Conservation (phyloP, 2,797 vertebrate genomes). For the Tapera naevia region DNA sequence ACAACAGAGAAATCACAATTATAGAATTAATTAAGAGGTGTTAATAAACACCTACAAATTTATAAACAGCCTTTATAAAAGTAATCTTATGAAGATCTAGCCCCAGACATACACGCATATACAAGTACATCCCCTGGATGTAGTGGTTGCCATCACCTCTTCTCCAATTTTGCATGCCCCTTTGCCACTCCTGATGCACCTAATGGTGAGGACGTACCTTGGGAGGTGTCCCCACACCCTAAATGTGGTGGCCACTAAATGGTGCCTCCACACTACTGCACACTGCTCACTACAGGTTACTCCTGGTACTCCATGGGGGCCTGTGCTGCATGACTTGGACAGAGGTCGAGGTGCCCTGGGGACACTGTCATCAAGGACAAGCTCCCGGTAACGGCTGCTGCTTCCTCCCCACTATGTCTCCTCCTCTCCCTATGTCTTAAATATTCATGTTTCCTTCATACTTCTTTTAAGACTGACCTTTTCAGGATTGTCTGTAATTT, state of each 20-base stretch:
- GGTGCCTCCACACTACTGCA: fast-evolving
- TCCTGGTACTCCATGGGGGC: fast-evolving
- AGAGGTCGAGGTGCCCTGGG: fast-evolving
- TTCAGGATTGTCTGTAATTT: background rate
- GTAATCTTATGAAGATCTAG: background rate
- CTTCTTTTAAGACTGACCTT: background rate
- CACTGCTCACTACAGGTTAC: background rate
- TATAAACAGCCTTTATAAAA: background rate
- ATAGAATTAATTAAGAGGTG: background rate
- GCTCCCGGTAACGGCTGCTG: background rate
- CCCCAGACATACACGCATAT: fast-evolving
- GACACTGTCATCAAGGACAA: background rate
- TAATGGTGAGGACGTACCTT: background rate
- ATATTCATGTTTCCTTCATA: background rate
- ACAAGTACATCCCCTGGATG: fast-evolving
- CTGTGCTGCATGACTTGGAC: fast-evolving
- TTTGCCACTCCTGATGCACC: background rate
- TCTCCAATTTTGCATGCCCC: background rate
- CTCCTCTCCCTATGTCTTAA: background rate
- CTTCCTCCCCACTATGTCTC: background rate
- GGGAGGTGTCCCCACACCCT: fast-evolving
- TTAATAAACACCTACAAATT: background rate
- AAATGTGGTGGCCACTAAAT: fast-evolving
- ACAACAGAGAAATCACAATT: background rate
- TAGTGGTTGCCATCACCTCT: background rate